These are phyloP conservation scores for Marronus borbonicus DNA, from an alignment of 2,888 invertebrate species.

Conservation along the genomic window DNA sequence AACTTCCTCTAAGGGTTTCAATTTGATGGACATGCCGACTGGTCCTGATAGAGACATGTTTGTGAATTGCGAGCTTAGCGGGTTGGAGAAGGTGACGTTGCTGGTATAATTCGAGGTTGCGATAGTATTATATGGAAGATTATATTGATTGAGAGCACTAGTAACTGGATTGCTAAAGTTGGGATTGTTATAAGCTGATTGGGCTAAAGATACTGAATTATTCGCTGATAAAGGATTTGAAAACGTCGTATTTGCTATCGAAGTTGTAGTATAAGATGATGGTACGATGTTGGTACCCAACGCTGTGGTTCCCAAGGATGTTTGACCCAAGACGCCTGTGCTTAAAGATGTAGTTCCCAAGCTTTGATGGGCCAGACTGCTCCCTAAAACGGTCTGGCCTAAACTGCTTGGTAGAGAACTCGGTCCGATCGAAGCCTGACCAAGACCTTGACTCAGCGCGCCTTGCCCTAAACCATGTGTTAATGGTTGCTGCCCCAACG, in stretches of 20 bases:
- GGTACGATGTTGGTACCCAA: constrained; percentile 72
- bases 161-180: constrained; percentile 72
- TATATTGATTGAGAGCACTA: constrained; percentile 69
- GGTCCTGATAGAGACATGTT: constrained; percentile 70
- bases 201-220: constrained; percentile 67
- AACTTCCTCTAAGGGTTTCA: constrained; percentile 82
- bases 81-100: constrained; percentile 78
- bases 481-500: constrained; percentile 47
- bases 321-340: constrained; percentile 49
- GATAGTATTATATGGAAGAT: constrained; percentile 69
- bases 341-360: constrained; percentile 48
- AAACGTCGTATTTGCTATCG: constrained; percentile 72
- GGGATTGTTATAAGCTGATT: constrained; percentile 71
- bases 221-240: constrained; percentile 70
- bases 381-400: constrained; percentile 60
- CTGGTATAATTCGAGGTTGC: constrained; percentile 66
- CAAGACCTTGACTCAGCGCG: constrained; percentile 47
- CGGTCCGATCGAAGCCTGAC: constrained; percentile 51
- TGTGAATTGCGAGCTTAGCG: constrained; percentile 75
- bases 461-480: constrained; percentile 25
- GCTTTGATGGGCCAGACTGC: constrained; percentile 49
- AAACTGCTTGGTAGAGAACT: constrained; percentile 56
- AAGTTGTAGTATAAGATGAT: constrained; percentile 71
- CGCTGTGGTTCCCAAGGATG: constrained; percentile 63
- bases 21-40: constrained; percentile 77